phyloP scores from a whole-genome alignment of 2,888 invertebrate genomes.

The Salpingus planirostris region DNA sequence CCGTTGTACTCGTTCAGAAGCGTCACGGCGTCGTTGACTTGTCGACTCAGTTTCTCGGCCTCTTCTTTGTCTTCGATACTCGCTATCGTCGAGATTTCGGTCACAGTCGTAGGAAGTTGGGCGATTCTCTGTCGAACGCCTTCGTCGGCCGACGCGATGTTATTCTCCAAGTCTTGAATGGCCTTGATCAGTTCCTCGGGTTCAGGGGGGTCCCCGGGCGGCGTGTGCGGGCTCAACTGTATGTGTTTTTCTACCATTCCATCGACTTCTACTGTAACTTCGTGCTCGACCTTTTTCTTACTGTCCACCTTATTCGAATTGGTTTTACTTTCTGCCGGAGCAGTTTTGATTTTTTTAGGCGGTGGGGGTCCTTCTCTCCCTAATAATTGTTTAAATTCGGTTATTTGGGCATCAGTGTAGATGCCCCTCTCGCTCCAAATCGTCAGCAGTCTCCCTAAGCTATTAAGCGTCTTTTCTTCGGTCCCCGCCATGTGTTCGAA shows the following conservation, averaged over 20 bases:
- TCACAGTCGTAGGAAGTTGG: conserved; percentile 87
- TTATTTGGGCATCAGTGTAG: conserved; percentile 72
- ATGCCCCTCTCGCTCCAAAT: conserved; percentile 93
- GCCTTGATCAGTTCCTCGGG: conserved; percentile 86
- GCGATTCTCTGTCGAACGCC: conserved; percentile 87
- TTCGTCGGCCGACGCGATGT: conserved; percentile 92
- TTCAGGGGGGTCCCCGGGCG: conserved; percentile 81
- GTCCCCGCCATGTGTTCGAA: conserved; percentile 74
- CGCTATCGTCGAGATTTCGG: conserved; percentile 76
- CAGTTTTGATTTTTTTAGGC: conserved; percentile 40
- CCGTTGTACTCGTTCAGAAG: conserved; percentile 84
- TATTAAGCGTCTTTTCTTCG: conserved; percentile 74
- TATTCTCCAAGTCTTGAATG: conserved; percentile 78
- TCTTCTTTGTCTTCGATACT: conserved; percentile 80
- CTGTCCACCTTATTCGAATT: conserved; percentile 40
- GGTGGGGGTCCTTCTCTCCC: conserved; percentile 47
- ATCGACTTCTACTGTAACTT: conserved; percentile 41
- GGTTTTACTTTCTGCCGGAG: no score
- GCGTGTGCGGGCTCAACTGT: conserved; percentile 69
- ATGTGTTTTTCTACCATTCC: conserved; percentile 69
- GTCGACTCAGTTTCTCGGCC: conserved; percentile 65
- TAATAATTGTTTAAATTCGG: conserved; percentile 63
- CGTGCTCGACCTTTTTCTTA: conserved; percentile 40
- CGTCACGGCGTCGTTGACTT: conserved; percentile 83
- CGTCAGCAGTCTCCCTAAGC: conserved; percentile 69